Evolutionary conservation across 2,797 vertebrate genomes (phyloP).

Genomic region (Crenichthys baileyi): DNA sequence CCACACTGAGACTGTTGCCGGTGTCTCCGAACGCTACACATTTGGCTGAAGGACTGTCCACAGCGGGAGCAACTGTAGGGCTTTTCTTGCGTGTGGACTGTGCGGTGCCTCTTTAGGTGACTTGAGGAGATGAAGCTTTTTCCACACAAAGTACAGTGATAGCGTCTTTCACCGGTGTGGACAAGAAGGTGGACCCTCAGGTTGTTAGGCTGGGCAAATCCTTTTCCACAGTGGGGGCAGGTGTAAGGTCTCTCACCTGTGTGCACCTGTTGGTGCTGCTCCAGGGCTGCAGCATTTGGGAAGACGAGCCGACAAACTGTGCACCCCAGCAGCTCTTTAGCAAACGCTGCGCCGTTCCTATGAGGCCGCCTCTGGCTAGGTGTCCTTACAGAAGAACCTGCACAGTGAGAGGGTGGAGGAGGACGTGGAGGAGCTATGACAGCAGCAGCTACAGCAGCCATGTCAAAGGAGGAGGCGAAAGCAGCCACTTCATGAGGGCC

Average conservation of each 20-base stretch:
- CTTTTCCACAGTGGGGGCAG: slow-evolving; percentile 79
- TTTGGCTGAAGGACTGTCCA: slow-evolving; percentile 79
- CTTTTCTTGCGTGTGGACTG: slow-evolving; percentile 79
- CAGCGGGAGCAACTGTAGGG: slow-evolving; percentile 78
- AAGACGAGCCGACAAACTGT: slow-evolving; percentile 67
- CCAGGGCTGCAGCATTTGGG: slow-evolving; percentile 55
- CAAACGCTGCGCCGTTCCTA: background rate
- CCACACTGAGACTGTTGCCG: slow-evolving; percentile 78
- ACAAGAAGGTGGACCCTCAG: slow-evolving; percentile 78
- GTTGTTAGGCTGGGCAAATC: slow-evolving; percentile 76
- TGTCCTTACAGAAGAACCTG: slow-evolving; percentile 23
- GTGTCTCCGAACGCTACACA: slow-evolving; percentile 77
- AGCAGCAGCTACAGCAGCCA: slow-evolving; percentile 26
- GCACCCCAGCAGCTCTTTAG: slow-evolving; percentile 60
- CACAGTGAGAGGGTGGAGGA: slow-evolving; percentile 16
- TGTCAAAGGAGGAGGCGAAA: slow-evolving; percentile 70
- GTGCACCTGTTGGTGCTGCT: slow-evolving; percentile 74
- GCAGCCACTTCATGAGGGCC: slow-evolving; percentile 68
- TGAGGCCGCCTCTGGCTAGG: slow-evolving; percentile 45
- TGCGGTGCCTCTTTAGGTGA: slow-evolving; percentile 78
- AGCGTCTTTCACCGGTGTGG: slow-evolving; percentile 76
- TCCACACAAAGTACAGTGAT: slow-evolving; percentile 72
- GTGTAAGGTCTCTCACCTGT: slow-evolving; percentile 75
- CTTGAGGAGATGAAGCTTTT: slow-evolving; percentile 79
- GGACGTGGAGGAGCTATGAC: slow-evolving; percentile 27